Evolutionary conservation across 2,113 vertebrate genomes (phyloP).

Genomic region (Tachuris rubrigastra): DNA sequence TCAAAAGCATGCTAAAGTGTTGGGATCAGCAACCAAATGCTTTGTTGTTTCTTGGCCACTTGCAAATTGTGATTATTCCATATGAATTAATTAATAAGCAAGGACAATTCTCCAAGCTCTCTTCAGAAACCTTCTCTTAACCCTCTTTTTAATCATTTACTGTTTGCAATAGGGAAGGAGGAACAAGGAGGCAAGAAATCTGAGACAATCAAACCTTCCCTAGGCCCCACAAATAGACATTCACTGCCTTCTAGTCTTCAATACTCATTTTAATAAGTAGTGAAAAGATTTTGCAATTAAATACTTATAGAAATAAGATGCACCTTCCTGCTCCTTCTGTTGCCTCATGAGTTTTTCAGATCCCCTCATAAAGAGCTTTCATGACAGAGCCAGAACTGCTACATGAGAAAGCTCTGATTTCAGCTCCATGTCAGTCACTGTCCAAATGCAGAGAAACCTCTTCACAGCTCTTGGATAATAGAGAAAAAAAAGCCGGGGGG

Average conservation of each 20-base stretch:
- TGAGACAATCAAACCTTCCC: not conserved
- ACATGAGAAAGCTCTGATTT: not conserved
- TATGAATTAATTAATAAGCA: not conserved
- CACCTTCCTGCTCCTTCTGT: slow-evolving; percentile 16
- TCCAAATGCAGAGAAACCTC: not conserved
- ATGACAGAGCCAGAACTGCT: not conserved
- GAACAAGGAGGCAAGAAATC: slow-evolving; percentile 7
- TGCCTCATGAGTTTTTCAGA: not conserved
- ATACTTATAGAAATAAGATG: slow-evolving; percentile 9
- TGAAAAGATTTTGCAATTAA: not conserved
- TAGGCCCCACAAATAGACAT: not conserved
- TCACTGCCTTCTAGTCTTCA: not conserved
- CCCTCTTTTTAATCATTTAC: not conserved
- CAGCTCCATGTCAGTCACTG: not conserved
- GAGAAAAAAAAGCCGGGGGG: rapidly evolving
- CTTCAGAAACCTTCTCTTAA: not conserved
- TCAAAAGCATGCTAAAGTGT: not conserved
- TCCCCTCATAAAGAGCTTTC: slow-evolving; percentile 7
- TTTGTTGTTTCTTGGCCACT: not conserved
- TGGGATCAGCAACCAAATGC: not conserved
- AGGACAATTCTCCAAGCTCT: not conserved
- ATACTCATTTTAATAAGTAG: slow-evolving; percentile 32
- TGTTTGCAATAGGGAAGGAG: not conserved
- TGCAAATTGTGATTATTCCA: not conserved
- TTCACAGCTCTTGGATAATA: not conserved